Conservation (phyloP, 2,888 invertebrate species). For the Hirtodrosophila cameraria region DNA sequence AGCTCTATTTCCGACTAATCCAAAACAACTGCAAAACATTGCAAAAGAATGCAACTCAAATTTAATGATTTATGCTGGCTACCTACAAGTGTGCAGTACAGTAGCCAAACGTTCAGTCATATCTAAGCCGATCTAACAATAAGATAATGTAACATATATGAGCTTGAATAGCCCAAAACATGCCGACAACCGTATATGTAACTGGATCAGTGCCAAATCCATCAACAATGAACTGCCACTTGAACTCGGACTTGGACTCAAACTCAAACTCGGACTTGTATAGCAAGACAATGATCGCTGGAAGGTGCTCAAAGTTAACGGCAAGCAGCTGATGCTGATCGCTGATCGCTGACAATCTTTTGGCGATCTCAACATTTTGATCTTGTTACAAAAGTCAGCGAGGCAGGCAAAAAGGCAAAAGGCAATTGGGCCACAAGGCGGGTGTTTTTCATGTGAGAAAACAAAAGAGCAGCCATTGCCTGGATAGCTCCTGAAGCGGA, state of each 20-base stretch:
- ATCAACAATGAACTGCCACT: slow-evolving; percentile 48
- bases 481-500: slow-evolving; percentile 55
- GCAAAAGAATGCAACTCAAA: slow-evolving; percentile 25
- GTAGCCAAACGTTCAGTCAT: slow-evolving; percentile 59
- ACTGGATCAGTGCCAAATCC: slow-evolving; percentile 64
- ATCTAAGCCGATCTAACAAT: slow-evolving; percentile 71
- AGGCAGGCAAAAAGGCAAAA: slow-evolving; percentile 45
- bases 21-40: slow-evolving; percentile 46
- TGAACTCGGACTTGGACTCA: slow-evolving; percentile 24
- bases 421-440: slow-evolving; percentile 41
- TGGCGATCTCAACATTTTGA: slow-evolving; percentile 65
- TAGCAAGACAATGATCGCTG: slow-evolving; percentile 27
- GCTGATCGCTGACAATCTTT: slow-evolving; percentile 43
- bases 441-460: slow-evolving; percentile 58
- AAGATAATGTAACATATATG: slow-evolving; percentile 76
- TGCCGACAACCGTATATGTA: slow-evolving; percentile 47
- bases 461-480: slow-evolving; percentile 16
- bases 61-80: slow-evolving; percentile 16
- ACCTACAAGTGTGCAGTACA: slow-evolving; percentile 17
- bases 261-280: neutral
- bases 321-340: slow-evolving; percentile 58
- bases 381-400: slow-evolving; percentile 75
- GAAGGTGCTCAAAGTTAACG: slow-evolving; percentile 57
- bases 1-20: slow-evolving; percentile 30
- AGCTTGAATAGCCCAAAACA: slow-evolving; percentile 69